Percentiles rank a stretch among this genome's conserved stretches.
phyloP scores from a whole-genome alignment of 2,113 vertebrate species.

The Ranitomeya variabilis region DNA sequence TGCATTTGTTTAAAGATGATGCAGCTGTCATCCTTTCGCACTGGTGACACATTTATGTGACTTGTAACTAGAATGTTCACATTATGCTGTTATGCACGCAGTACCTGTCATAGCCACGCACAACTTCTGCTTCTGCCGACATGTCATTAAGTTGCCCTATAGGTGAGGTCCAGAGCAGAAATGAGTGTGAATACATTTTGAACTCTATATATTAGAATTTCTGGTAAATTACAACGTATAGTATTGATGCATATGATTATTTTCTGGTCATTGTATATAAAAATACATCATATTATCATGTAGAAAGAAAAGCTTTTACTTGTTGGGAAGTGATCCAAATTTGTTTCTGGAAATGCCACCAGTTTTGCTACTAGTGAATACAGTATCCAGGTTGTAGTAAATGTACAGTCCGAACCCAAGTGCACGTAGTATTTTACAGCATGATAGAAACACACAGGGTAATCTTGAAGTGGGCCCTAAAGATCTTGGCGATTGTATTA shows the following conservation, averaged over 20 bases:
- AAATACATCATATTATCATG: not conserved
- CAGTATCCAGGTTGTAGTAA: not conserved
- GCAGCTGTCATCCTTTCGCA: conserved; percentile 21
- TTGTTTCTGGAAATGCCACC: not conserved
- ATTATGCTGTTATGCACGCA: conserved; percentile 1
- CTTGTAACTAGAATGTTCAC: not conserved
- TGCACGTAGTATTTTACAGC: conserved; percentile 45
- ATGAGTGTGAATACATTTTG: too few species aligned
- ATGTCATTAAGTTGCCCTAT: not conserved
- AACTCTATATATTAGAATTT: too few species aligned
- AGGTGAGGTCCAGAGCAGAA: too few species aligned
- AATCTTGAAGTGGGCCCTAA: conserved; percentile 50
- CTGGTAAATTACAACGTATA: too few species aligned
- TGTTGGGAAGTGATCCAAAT: not conserved
- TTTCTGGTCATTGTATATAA: not conserved
- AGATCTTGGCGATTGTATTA: conserved; percentile 53
- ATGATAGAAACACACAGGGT: conserved; percentile 32
- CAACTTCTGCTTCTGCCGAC: not conserved
- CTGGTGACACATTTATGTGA: conserved; percentile 21
- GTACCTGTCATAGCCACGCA: not conserved
- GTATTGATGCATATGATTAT: not conserved
- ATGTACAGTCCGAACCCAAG: conserved; percentile 16
- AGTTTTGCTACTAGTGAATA: not conserved
- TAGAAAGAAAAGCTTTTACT: not conserved
- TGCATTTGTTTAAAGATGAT: conserved; percentile 31